Evolutionary conservation across 2,888 invertebrate genomes (phyloP).

Genomic region (Melipona bicolor): DNA sequence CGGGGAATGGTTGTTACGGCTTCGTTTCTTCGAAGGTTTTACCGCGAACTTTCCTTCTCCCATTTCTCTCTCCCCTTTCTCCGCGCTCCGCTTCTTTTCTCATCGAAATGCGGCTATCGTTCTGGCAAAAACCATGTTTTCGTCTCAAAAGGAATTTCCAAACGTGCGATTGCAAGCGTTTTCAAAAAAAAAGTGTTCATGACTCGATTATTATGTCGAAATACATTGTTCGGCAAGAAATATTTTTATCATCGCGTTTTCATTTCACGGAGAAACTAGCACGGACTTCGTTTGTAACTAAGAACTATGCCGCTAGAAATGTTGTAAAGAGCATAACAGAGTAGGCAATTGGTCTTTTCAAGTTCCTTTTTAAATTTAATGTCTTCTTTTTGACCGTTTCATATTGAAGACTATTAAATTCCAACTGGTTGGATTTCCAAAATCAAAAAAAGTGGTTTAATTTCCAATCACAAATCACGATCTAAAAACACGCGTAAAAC

Average conservation of each 20-base stretch:
- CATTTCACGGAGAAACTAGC: background rate
- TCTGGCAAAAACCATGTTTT: background rate
- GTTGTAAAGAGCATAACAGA: background rate
- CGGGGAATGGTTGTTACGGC: background rate
- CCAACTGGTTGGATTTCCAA: too few species aligned
- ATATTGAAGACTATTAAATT: background rate
- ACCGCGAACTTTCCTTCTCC: background rate
- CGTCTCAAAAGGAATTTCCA: background rate
- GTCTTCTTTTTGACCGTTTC: background rate
- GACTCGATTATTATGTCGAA: background rate
- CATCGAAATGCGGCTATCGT: background rate
- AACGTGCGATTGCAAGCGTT: too few species aligned
- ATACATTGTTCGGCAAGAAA: background rate
- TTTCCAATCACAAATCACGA: background rate
- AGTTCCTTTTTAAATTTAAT: background rate
- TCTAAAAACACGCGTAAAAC: background rate
- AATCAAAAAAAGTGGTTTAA: background rate
- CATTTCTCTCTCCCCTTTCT: background rate
- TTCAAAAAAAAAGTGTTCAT: background rate
- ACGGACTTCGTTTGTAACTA: background rate
- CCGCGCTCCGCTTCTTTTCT: background rate
- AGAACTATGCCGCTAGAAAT: background rate
- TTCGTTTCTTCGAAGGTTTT: conserved; percentile 20
- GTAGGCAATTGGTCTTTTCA: background rate
- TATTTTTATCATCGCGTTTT: too few species aligned